These are phyloP conservation scores for Siphonodentalium dalli DNA, from an alignment of 2,888 invertebrate genomes.

Conservation along the genomic window DNA sequence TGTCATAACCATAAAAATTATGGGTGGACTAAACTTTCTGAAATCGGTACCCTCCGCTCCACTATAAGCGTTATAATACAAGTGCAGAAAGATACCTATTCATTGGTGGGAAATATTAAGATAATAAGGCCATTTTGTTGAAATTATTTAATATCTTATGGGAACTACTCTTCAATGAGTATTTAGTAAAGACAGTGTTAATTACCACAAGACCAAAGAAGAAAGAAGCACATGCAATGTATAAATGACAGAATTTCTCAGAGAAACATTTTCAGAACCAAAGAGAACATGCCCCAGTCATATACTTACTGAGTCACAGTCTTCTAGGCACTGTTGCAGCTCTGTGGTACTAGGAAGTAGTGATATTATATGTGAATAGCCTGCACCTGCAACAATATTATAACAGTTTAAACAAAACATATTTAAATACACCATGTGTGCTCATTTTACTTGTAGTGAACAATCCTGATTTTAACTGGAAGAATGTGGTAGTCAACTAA, in stretches of 20 bases:
- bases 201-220: no score
- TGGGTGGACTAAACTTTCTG: no score
- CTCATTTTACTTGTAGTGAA: background rate
- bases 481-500: no score
- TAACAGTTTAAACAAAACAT: background rate
- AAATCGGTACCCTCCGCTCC: no score
- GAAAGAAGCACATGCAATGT: background rate
- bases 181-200: no score
- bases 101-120: no score
- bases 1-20: no score
- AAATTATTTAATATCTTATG: no score
- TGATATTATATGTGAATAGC: slow-evolving; percentile 19
- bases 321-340: slow-evolving; percentile 42
- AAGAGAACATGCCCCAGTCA: background rate
- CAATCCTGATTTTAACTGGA: background rate
- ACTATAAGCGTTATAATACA: no score
- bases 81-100: no score
- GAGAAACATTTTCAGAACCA: background rate
- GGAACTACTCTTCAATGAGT: no score
- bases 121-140: no score
- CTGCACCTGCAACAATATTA: slow-evolving; percentile 1
- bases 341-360: slow-evolving; percentile 50
- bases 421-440: background rate
- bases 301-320: slow-evolving; percentile 47
- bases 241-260: background rate